A percentile compares a stretch with the other conserved stretches of the same genome.
These are phyloP conservation scores for Conger conger DNA, from an alignment of 2,113 vertebrate species.

Conservation along the genomic window DNA sequence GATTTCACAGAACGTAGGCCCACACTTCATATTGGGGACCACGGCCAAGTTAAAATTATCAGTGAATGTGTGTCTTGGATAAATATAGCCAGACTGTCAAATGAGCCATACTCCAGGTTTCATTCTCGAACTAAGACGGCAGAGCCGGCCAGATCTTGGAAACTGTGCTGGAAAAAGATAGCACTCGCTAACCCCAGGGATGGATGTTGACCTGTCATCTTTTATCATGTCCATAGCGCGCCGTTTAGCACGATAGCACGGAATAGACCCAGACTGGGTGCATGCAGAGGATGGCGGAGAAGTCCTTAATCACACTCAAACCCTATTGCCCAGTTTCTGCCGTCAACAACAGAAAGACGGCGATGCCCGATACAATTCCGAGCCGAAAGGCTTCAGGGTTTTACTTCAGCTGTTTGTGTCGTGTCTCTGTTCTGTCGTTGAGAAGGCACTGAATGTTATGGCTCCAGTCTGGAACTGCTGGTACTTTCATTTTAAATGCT, in stretches of 20 bases:
- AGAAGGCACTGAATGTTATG: not conserved
- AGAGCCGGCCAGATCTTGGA: not conserved
- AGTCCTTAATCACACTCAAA: not conserved
- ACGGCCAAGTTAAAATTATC: slow-evolving; percentile 15
- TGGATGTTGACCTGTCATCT: not conserved
- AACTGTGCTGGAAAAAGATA: not conserved
- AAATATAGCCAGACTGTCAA: slow-evolving; percentile 28
- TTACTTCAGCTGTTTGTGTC: not conserved
- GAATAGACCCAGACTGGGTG: not conserved
- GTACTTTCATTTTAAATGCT: not conserved
- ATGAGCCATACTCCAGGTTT: slow-evolving; percentile 5
- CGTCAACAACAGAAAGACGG: too few relatives aligned
- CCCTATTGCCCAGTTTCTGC: too few relatives aligned
- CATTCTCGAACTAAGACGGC: slow-evolving; percentile 10
- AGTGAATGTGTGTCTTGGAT: slow-evolving; percentile 5
- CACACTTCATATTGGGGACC: not conserved
- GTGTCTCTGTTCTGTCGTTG: not conserved
- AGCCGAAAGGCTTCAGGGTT: too few relatives aligned
- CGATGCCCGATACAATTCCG: too few relatives aligned
- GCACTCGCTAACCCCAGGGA: not conserved
- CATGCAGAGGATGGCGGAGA: not conserved
- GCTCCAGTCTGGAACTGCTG: not conserved
- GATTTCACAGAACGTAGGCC: not conserved
- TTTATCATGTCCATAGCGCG: not conserved
- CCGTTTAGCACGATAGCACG: not conserved